phyloP scores from a whole-genome alignment of 2,888 invertebrate genomes.

The Euzetes globulus region DNA sequence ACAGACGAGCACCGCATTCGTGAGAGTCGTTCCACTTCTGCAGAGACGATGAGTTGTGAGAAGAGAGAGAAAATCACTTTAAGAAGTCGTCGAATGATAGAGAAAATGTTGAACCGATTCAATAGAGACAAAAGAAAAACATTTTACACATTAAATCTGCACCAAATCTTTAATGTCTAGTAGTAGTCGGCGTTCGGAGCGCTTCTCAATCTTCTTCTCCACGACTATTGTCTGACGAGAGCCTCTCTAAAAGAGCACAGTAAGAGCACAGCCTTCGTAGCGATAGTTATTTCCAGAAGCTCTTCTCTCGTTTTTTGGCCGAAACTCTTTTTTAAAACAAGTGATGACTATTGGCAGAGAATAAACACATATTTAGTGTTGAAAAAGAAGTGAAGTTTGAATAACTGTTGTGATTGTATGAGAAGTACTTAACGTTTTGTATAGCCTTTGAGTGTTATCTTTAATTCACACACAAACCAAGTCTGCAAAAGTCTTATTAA shows the following conservation, averaged over 20 bases:
- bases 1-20: background rate
- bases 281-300: too few species aligned
- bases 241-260: too few species aligned
- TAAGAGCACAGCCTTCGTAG: too few species aligned
- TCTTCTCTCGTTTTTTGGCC: too few species aligned
- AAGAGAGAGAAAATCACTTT: background rate
- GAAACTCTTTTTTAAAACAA: background rate
- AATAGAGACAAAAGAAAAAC: background rate
- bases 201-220: too few species aligned
- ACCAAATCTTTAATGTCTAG: too few species aligned
- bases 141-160: background rate
- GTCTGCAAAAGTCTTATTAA: constrained; percentile 20
- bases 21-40: constrained; percentile 17
- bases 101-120: background rate
- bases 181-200: too few species aligned
- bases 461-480: background rate
- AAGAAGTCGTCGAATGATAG: background rate
- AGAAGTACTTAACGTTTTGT: constrained; percentile 11
- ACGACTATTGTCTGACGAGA: too few species aligned
- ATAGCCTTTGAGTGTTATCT: constrained; percentile 10
- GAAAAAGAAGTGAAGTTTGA: constrained; percentile 9
- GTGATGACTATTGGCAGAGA: background rate
- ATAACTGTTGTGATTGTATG: background rate
- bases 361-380: background rate
- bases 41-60: background rate